Base-by-base conservation (phyloP, 2,888 invertebrate genomes). In the Xestia sexstrigata region DNA sequence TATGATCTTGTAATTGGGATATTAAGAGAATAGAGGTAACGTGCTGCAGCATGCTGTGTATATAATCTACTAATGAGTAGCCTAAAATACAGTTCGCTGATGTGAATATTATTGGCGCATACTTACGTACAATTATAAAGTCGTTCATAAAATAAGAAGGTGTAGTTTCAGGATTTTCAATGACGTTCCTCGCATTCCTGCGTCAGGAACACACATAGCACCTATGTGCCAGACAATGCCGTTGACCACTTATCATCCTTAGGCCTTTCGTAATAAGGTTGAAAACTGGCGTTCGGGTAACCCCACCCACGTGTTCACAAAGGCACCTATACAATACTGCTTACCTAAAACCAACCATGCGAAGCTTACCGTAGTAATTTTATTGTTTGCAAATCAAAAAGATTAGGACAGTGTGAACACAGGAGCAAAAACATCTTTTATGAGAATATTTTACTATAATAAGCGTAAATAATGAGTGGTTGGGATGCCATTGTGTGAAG, bases 381-480 rank as follows among this genome's bases (percentile, higher is more conserved):
- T 68, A 88, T 88, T 88, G 88, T 88, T 76, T 80, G 88, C 67
- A 82, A 88, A 88, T 85, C 67, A 78, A 68, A 71, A 68, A 73
- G 39, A 81, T 84, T 80, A 76, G 73, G 69, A 80, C 70, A 73
- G 72, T 79, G 74, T 77, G 60, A 55, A 70, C 30, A 68, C 58
- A 42, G 45, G 70, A 66, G 47, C n/a, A 80, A 72, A 83, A 79
- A 79, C 68, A 55, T 76, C 30, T 66, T 74, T 58, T 72, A 71
- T 71, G 42, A 60, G 67, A 75, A 79, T 82, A 74, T 77, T 81
- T 81, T 74, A 49, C 23, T 66, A 45, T 23, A 15, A 13, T 58
- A n/a, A 47, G 52, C 39, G 74, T 72, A 84, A 70, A 82, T 78
- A 86, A 86, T 75, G 62, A 55, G 70, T 13, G 39, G 70, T 17